phyloP scores from a whole-genome alignment of 2,797 vertebrate genomes.

The Acestrorhynchus altus region DNA sequence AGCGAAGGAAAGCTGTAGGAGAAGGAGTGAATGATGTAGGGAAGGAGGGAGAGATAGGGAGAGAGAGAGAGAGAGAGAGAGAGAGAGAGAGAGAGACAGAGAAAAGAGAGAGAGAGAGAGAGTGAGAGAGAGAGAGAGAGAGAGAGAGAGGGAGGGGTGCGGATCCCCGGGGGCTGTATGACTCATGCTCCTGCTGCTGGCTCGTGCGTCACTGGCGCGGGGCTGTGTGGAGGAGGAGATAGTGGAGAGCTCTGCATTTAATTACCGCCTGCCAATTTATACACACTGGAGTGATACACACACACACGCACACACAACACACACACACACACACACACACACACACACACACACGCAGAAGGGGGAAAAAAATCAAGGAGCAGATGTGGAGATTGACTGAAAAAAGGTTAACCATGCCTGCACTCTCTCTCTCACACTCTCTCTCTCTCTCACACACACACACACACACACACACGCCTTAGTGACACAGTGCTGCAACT shows the following conservation, averaged over 20 bases:
- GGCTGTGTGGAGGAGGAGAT: slow-evolving; percentile 66
- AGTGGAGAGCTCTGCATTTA: slow-evolving; percentile 66
- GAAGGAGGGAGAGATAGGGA: slow-evolving; percentile 30
- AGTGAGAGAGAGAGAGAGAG: slow-evolving; percentile 35
- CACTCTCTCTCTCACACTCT: slow-evolving; percentile 8
- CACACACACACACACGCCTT: slow-evolving; percentile 6
- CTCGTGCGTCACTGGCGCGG: slow-evolving; percentile 67
- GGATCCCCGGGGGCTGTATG: slow-evolving; percentile 64
- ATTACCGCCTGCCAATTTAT: slow-evolving; percentile 66
- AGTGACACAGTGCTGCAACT: slow-evolving; percentile 20
- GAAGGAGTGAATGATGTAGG: slow-evolving; percentile 15
- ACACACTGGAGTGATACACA: slow-evolving; percentile 55
- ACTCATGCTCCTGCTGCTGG: slow-evolving; percentile 69
- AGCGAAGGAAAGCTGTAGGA: slow-evolving; percentile 12
- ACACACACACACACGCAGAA: slow-evolving; percentile 31
- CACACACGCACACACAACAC: slow-evolving; percentile 52
- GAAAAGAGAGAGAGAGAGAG: slow-evolving; percentile 24
- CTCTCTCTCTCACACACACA: slow-evolving; percentile 21
- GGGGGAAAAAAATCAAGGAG: slow-evolving; percentile 20
- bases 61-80: slow-evolving; percentile 34
- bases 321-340: slow-evolving; percentile 34
- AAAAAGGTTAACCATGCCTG: slow-evolving; percentile 49
- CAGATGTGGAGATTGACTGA: slow-evolving; percentile 49
- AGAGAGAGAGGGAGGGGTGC: slow-evolving; percentile 57
- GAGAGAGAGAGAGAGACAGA: slow-evolving; percentile 33